Evolutionary conservation across 1,140 invertebrate species (phyloP), one percentile per base, ranked within the genome.

Genomic region (Homarus americanus): DNA sequence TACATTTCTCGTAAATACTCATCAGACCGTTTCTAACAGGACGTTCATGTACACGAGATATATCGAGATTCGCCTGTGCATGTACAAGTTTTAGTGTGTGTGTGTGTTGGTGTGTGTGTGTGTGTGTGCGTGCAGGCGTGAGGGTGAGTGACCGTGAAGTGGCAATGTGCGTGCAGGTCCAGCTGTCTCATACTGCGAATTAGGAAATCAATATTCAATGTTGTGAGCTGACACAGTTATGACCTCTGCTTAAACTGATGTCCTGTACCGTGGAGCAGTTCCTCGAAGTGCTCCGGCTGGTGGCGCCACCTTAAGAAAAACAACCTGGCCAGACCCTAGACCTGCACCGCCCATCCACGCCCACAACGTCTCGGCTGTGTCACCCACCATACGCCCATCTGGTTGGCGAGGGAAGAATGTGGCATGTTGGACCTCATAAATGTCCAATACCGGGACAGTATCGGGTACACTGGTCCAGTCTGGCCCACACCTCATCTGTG

Each of bases 61-160:
- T n/a, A n/a, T n/a, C n/a, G n/a, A n/a, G n/a, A n/a, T n/a, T n/a
- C n/a, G n/a, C n/a, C n/a, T n/a, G n/a, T n/a, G n/a, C n/a, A n/a
- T n/a, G n/a, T n/a, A n/a, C n/a, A n/a, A n/a, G n/a, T n/a, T n/a
- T n/a, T n/a, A n/a, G 17, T 49, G 44, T 49, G 44, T 49, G 44
- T 49, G 44, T 49, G 44, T 49, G 44, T 49, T 5, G 5, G 63
- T 69, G 63, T 28, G 20, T 66, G n/a, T 10, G n/a, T 28, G 63
- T n/a, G 24, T 20, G n/a, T 66, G 63, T 66, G 24, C 24, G 63
- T 66, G 63, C 20, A 4, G 2, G 1, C 5, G 28, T 69, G n/a
- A 69, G 63, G 63, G 63, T 69, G 63, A 69, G 63, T 69, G 63
- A 69, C 63, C 63, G 63, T 69, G 63, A 69, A 69, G 63, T 58